These are phyloP conservation scores for Xyrauchen texanus DNA, from an alignment of 2,113 vertebrate species.

Conservation along the genomic window DNA sequence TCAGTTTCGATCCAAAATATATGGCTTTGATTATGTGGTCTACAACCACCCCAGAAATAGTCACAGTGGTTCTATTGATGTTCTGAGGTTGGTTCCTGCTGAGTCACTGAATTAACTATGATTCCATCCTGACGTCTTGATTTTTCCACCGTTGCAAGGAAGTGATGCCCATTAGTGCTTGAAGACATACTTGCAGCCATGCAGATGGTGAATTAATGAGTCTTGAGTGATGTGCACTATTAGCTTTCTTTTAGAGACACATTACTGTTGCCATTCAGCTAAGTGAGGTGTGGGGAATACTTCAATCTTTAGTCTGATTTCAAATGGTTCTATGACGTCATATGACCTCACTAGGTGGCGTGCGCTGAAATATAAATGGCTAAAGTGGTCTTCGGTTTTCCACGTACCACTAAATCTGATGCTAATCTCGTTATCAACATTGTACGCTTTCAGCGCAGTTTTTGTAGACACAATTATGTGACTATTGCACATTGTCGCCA, in stretches of 20 bases:
- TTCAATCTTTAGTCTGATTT: no score
- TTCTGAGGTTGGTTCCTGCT: slow-evolving; percentile 18
- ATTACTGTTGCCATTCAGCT: not conserved
- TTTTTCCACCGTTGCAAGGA: slow-evolving; percentile 1
- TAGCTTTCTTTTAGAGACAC: not conserved
- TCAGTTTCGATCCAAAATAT: slow-evolving; percentile 25
- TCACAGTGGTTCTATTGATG: slow-evolving; percentile 36
- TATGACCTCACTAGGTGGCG: not conserved
- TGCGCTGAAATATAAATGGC: not conserved
- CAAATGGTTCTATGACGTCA: not conserved
- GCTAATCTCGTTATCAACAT: no score
- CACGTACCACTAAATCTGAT: no score
- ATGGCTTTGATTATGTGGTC: slow-evolving; percentile 34
- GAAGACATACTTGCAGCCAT: not conserved
- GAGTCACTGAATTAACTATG: not conserved
- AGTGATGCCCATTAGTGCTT: not conserved
- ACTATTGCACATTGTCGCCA: no score
- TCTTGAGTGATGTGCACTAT: not conserved
- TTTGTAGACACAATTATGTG: no score
- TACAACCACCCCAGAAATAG: slow-evolving; percentile 37
- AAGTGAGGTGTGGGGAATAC: not conserved
- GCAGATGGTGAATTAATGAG: not conserved
- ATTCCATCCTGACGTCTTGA: not conserved
- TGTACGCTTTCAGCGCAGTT: no score
- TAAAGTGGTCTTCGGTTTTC: no score